Evolutionary conservation across 2,113 vertebrate species (phyloP), one percentile per base, ranked within the genome.

Genomic region (Callorhinus ursinus): DNA sequence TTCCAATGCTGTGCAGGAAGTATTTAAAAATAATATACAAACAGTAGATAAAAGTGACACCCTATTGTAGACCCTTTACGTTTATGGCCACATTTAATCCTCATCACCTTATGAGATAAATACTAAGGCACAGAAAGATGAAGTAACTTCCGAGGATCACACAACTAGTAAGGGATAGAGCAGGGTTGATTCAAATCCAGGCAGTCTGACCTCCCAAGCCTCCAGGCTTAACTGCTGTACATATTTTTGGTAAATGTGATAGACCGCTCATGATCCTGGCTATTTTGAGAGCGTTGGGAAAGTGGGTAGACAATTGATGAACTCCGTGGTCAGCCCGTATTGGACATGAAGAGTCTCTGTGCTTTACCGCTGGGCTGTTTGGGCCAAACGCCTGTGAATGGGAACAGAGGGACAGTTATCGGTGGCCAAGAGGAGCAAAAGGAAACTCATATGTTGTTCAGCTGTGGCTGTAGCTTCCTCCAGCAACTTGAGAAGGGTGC

Each of bases 101-200:
- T 92, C 12, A 4, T 90, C n/a, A 67, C 77, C 79, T 94, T 72
- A 46, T 71, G 46, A 95, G 76, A 71, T 72, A 74, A 77, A 79
- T 84, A 22, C 36, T 49, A 46, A 88, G 31, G 13, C 49, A 65
- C 31, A 33, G 36, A 84, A 92, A 55, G 42, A 33, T 55, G 63
- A 87, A 74, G 9, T 49, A 59, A 72, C 53, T 95, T 86, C 55
- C 55, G 13, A 59, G 39, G 19, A 76, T 79, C 39, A 51, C 36
- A 24, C 26, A 46, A 14, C 39, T 74, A 55, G 3, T 86, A 74
- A 95, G 53, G 57, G 42, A 57, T n/a, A 77, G 10, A 11, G 7
- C 26, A 24, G 57, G 63, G 67, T 69, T 69, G 42, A 81, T 81
- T 76, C 55, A 28, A 49, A 71, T 90, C 22, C 57, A 85, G 63